These are phyloP conservation scores for Pelecanoides urinatrix DNA, from an alignment of 2,113 vertebrate species.

Conservation along the genomic window DNA sequence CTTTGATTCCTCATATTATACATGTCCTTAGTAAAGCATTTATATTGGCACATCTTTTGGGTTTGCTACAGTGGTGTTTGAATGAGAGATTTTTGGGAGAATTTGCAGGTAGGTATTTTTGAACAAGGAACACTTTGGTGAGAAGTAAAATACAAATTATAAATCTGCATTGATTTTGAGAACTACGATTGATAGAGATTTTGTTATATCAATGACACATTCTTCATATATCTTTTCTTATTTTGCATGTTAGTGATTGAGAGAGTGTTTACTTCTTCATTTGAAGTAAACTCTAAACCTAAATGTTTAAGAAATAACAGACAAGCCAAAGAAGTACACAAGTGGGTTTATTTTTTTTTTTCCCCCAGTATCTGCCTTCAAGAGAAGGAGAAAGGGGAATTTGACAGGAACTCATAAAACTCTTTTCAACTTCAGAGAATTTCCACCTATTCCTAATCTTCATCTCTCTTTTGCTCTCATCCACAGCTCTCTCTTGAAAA, in stretches of 20 bases:
- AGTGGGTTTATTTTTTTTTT: neutral
- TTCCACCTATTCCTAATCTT: neutral
- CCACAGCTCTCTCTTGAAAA: neutral
- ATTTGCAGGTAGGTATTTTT: neutral
- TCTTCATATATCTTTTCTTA: neutral
- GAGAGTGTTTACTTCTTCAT: neutral
- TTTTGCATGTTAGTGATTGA: neutral
- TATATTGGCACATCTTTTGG: neutral
- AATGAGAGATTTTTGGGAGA: neutral
- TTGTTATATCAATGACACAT: neutral
- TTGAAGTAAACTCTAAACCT: neutral
- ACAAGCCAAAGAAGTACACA: neutral
- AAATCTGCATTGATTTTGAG: neutral
- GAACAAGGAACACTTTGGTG: rapidly evolving
- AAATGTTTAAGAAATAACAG: neutral
- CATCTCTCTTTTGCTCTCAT: neutral
- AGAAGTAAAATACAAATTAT: neutral
- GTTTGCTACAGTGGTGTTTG: neutral
- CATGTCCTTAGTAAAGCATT: neutral
- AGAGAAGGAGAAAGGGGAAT: neutral
- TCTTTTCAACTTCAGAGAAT: neutral
- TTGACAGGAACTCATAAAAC: neutral
- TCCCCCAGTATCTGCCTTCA: neutral
- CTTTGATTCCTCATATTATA: neutral
- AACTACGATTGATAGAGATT: neutral